Evolutionary conservation across 2,888 invertebrate species (phyloP).

Genomic region (Notodonta dromedarius): DNA sequence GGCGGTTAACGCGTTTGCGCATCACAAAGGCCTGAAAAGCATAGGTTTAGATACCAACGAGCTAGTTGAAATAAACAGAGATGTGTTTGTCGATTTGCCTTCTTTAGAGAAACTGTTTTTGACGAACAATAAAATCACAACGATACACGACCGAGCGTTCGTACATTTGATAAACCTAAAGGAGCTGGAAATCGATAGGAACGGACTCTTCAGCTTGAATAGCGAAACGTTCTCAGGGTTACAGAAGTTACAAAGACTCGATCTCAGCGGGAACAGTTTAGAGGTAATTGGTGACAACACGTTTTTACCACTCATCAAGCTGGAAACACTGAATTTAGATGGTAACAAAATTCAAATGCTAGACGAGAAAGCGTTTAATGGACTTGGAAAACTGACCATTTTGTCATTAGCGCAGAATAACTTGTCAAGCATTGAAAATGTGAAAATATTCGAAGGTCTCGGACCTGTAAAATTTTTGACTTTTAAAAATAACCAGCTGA

Average conservation of each 20-base stretch:
- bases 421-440: conserved; percentile 58
- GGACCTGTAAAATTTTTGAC: conserved; percentile 56
- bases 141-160: conserved; percentile 94
- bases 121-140: conserved; percentile 93
- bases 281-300: conserved; percentile 91
- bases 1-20: conserved; percentile 87
- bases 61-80: conserved; percentile 88
- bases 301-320: conserved; percentile 77
- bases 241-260: conserved; percentile 86
- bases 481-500: conserved; percentile 66
- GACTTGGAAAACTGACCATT: conserved; percentile 56
- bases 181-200: conserved; percentile 91
- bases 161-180: conserved; percentile 87
- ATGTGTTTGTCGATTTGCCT: conserved; percentile 89
- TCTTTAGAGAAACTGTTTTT: conserved; percentile 88
- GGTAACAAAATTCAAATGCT: conserved; percentile 77
- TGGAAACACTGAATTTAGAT: conserved; percentile 64
- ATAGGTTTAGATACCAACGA: conserved; percentile 89
- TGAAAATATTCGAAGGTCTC: conserved; percentile 61
- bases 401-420: conserved; percentile 69
- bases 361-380: conserved; percentile 73
- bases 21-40: conserved; percentile 85
- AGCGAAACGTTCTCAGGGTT: conserved; percentile 91
- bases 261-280: conserved; percentile 88
- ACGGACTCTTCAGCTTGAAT: conserved; percentile 88